Evolutionary conservation across 2,888 invertebrate genomes (phyloP), one percentile per base, ranked within the genome.

Genomic region (Harmothoe impar): DNA sequence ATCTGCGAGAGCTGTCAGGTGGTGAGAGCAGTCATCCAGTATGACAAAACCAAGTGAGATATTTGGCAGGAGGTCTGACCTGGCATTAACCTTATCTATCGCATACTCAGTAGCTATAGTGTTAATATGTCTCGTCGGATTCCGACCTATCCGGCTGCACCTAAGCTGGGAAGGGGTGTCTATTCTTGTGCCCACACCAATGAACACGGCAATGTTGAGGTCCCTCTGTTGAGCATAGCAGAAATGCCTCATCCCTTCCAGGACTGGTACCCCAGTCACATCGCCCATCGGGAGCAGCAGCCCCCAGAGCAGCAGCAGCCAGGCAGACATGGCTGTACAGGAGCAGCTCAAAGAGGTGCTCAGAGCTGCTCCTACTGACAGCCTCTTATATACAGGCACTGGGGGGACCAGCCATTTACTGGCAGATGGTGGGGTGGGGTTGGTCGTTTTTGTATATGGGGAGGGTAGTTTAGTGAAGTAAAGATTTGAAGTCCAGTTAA

Each of bases 1-100:
- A 23, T 91, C 78, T 0, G 92, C 91, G 29, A 94, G 84, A 1
- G 93, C 92, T 17, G 92, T 91, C 25, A 91, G 92, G 35, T 91
- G 92, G 35, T 92, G 92, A 10, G 91, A 91, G 86, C 94, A 94
- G 90, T 93, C 93, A 89, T 94, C 93, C 33, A 93, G 35, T 52
- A 93, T 91, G 62, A 91, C 92, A 86, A 92, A 94, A 0, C 94
- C 94, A 52, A 94, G 90, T 0, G 91, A 92, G 7, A 93, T 89
- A 81, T 93, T 92, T 0, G 93, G 93, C 33, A 94, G 90, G 20
- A 93, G 62, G 17, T 91, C 89, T 0, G 84, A 5, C n/a, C 91
- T 56, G 1, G 84, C 68, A 91, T 94, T 94, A 51, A 94, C 91
- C 88, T 92, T 89, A 0, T 93, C 91, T 0, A 93, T 81, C 7